Percentiles rank a stretch among this genome's conserved stretches.
Evolutionary conservation across 2,113 vertebrate genomes (phyloP).

Genomic region (Lasiurus cinereus): DNA sequence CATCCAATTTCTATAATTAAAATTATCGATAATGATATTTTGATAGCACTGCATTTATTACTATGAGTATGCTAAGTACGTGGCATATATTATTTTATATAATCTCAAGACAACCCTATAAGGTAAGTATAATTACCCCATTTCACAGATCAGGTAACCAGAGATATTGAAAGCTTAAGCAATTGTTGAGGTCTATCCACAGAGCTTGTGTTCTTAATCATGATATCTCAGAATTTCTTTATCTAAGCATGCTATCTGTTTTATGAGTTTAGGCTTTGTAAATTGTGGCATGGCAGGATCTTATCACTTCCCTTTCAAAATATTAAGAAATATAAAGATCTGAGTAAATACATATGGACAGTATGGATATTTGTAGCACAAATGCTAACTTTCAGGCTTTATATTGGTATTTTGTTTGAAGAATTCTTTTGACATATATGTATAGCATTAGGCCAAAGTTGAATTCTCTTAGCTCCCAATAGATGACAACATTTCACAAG

Average conservation of each 20-base stretch:
- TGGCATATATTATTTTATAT: neutral
- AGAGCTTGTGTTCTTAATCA: conserved; percentile 53
- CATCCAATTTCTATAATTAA: conserved; percentile 15
- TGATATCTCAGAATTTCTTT: neutral
- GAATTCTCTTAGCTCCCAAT: conserved; percentile 21
- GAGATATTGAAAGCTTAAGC: neutral
- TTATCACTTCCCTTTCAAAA: conserved; percentile 68
- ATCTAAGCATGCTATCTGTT: conserved; percentile 29
- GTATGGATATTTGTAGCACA: conserved; percentile 75
- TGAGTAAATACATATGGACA: conserved; percentile 70
- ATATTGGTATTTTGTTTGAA: conserved; percentile 46
- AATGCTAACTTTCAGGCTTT: conserved; percentile 62
- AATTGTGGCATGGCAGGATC: conserved; percentile 40
- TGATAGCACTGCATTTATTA: neutral
- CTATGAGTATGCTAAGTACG: neutral
- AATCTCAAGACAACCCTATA: neutral
- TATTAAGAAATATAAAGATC: conserved; percentile 63
- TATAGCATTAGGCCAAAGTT: neutral
- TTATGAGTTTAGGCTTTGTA: conserved; percentile 64
- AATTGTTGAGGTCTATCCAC: neutral
- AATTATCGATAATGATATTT: conserved; percentile 36
- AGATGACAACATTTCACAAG: conserved; percentile 32
- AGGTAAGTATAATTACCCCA: neutral
- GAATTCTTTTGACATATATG: conserved; percentile 5
- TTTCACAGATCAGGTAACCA: neutral